Evolutionary conservation across 1,140 invertebrate species (phyloP).

Genomic region (Heterodera schachtii): DNA sequence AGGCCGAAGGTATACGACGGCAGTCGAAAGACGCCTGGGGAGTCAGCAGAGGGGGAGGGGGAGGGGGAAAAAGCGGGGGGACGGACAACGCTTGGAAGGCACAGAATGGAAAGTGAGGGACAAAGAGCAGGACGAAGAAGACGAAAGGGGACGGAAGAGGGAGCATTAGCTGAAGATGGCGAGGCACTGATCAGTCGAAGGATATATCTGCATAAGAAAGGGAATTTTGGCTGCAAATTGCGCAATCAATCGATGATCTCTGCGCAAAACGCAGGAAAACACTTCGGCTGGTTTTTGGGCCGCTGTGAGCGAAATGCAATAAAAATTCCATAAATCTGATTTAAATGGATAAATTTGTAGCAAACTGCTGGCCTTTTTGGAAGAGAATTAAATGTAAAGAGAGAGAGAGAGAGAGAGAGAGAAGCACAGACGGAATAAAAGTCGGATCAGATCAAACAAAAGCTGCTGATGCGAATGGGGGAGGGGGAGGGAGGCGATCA

Average conservation of each 20-base stretch:
- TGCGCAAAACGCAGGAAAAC: neutral
- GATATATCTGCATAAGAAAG: neutral
- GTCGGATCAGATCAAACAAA: no score
- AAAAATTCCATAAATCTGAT: no score
- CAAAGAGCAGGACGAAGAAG: slow-evolving; percentile 8
- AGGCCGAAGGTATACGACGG: slow-evolving; percentile 24
- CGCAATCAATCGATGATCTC: neutral
- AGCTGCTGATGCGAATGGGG: no score
- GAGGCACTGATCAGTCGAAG: neutral
- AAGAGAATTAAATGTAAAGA: neutral
- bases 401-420: no score
- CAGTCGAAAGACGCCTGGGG: slow-evolving; percentile 27
- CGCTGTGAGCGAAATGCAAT: neutral
- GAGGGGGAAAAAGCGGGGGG: neutral
- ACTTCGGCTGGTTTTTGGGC: neutral
- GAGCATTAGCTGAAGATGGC: neutral
- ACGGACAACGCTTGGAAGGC: neutral
- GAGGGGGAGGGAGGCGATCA: no score
- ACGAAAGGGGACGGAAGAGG: neutral
- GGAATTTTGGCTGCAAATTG: neutral
- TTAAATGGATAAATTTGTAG: no score
- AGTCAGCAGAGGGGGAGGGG: neutral
- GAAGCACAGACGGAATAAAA: no score
- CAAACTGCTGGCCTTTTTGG: neutral
- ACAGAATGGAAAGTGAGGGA: neutral